Evolutionary conservation across 2,888 invertebrate species (phyloP), one percentile per base, ranked within the genome.

Genomic region (Dasysyrphus tricinctus): DNA sequence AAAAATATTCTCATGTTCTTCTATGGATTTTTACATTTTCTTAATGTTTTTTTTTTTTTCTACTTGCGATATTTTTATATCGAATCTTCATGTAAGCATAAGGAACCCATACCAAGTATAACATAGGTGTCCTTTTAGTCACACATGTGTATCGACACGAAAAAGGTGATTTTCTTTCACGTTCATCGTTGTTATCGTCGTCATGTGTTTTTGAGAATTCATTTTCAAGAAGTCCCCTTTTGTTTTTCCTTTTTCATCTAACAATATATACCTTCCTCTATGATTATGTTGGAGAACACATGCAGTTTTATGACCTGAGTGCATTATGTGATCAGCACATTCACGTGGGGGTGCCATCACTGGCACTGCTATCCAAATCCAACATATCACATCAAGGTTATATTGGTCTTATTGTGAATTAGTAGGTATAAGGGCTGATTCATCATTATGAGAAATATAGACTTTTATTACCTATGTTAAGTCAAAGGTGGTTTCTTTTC

Each of bases 111-210:
- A 75, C 75, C 49, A 61, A 63, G 85, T 79, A 37, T 39, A 69
- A 86, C 75, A 86, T 86, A 86, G 82, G 86, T 82, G 86, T 86
- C 86, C 86, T 82, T 86, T 86, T 82, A 86, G 86, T 81, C 74
- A 70, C 85, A 86, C 81, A 86, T 86, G 85, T 86, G 78, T 86
- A 79, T 70, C 86, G 72, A 82, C 79, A 86, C 78, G 81, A 82
- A 72, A 78, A 82, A 82, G 82, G 82, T 86, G 79, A 86, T 82
- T 75, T 74, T 69, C 49, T 67, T 65, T 54, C n/a, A 8, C 16
- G n/a, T 4, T 44, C 8, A 8, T 16, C 44, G 8, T 44, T 14
- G 7, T 7, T n/a, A 42, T 14, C 12, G 12, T 57, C 65, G 61
- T 79, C 44, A 59, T 69, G 74, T 69, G 44, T 29, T 47, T 61